Conservation (phyloP, 2,797 vertebrate species). For the Podarcis lilfordi region DNA sequence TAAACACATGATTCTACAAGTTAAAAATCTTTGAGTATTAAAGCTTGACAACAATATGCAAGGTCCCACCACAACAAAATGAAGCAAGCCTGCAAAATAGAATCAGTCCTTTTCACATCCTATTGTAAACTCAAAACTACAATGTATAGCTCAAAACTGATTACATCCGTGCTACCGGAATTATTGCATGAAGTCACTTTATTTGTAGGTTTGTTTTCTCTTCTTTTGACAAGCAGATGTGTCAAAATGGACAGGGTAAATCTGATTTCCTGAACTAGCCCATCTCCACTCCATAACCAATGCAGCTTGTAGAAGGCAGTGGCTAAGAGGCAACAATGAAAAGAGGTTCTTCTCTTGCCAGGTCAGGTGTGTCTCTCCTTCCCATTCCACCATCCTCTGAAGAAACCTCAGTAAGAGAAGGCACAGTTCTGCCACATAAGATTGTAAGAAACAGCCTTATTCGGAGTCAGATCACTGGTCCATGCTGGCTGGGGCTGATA, state of each 20-base stretch:
- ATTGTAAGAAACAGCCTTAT: too few species aligned
- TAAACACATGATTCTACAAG: neutral
- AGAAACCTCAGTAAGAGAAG: neutral
- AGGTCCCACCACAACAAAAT: neutral
- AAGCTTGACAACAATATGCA: neutral
- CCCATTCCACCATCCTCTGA: neutral
- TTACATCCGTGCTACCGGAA: neutral
- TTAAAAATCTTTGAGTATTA: neutral
- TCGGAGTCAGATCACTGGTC: too few species aligned
- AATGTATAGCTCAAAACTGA: neutral
- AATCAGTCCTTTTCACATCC: neutral
- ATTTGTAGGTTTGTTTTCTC: neutral
- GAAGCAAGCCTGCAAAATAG: neutral
- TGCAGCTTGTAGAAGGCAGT: neutral
- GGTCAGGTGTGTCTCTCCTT: too few species aligned
- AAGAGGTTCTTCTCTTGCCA: too few species aligned
- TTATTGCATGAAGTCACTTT: neutral
- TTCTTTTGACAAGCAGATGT: neutral
- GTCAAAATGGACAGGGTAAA: neutral
- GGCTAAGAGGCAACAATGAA: neutral
- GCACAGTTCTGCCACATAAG: neutral
- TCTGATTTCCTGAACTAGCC: neutral
- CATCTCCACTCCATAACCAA: neutral
- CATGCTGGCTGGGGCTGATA: too few species aligned
- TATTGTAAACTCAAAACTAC: neutral